These are phyloP conservation scores for Halyomorpha halys DNA, from an alignment of 1,140 invertebrate species.

Conservation along the genomic window DNA sequence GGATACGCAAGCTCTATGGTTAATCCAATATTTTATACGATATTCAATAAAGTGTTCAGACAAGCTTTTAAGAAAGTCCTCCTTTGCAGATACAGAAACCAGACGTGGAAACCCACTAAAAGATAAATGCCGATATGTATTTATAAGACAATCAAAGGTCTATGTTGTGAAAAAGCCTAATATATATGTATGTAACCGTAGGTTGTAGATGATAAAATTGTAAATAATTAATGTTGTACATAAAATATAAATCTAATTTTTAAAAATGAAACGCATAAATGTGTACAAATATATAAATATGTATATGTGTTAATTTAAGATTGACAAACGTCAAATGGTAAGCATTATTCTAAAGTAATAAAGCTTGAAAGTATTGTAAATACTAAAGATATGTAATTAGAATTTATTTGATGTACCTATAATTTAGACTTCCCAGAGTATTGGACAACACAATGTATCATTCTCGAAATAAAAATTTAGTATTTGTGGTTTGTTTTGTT, in stretches of 20 bases:
- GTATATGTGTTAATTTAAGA: slow-evolving; percentile 6
- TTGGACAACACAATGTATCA: background rate
- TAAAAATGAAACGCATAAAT: background rate
- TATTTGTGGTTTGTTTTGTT: slow-evolving; percentile 12
- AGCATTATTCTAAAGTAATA: slow-evolving; percentile 20
- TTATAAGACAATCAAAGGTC: slow-evolving; percentile 11
- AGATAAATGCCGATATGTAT: slow-evolving; percentile 7
- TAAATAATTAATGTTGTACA: background rate
- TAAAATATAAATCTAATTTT: background rate
- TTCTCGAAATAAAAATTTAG: slow-evolving; percentile 9
- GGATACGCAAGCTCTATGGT: slow-evolving; percentile 89
- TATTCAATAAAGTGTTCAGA: slow-evolving; percentile 87
- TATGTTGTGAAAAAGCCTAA: no score
- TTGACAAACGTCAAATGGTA: slow-evolving; percentile 6
- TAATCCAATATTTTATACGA: slow-evolving; percentile 89
- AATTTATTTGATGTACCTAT: slow-evolving; percentile 2
- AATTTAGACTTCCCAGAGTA: background rate
- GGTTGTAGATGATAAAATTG: background rate
- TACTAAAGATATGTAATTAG: background rate
- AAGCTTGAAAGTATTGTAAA: slow-evolving; percentile 15
- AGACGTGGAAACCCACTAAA: slow-evolving; percentile 31
- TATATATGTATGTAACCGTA: background rate
- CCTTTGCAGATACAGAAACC: slow-evolving; percentile 54
- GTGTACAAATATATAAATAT: slow-evolving; percentile 1
- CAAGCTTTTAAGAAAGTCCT: slow-evolving; percentile 83